Evolutionary conservation across 1,140 invertebrate genomes (phyloP), one percentile per base, ranked within the genome.

Genomic region (Drosophila melanogaster): DNA sequence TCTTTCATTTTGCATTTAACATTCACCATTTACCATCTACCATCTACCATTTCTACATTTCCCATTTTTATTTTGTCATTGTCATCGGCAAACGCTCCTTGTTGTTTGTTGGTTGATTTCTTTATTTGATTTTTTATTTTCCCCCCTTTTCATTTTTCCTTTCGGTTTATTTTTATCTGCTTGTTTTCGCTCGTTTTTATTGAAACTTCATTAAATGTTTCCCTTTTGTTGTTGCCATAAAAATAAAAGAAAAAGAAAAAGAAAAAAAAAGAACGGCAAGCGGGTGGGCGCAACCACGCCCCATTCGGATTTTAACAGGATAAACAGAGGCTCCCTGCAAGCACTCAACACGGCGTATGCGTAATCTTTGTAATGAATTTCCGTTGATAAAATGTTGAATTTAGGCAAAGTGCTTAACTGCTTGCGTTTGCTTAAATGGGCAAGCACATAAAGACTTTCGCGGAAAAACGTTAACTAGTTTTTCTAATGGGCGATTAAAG

Each of bases 181-280:
- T 80, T 65, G 46, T 67, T 56, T 43, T 49, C 19, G n/a, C 19
- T 59, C 26, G 14, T 67, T 79, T 79, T 79, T 74, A 81, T 81
- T 81, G 79, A 56, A 81, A 81, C 73, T 81, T 81, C 73, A 81
- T 81, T 81, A 81, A 81, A 81, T 81, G 73, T 73, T 65, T 62
- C 72, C 60, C 56, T 75, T 75, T 76, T 67, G 71, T 76, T 67
- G 78, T 81, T 72, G 72, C 44, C 61, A 74, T 67, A 79, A 79
- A 79, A 64, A 56, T 4, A 24, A 30, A 17, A 44, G 30, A 37
- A 49, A n/a, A 15, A 24, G n/a, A 35, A 53, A 15, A 0, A 35
- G 43, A 56, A 56, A 57, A 6, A 6, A 7, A 30, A 30, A 30
- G 26, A 6, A 6, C n/a, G n/a, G n/a, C n/a, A 30, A 30, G 26